Conservation (phyloP, 2,888 invertebrate genomes). For the Dorcus hopei region DNA sequence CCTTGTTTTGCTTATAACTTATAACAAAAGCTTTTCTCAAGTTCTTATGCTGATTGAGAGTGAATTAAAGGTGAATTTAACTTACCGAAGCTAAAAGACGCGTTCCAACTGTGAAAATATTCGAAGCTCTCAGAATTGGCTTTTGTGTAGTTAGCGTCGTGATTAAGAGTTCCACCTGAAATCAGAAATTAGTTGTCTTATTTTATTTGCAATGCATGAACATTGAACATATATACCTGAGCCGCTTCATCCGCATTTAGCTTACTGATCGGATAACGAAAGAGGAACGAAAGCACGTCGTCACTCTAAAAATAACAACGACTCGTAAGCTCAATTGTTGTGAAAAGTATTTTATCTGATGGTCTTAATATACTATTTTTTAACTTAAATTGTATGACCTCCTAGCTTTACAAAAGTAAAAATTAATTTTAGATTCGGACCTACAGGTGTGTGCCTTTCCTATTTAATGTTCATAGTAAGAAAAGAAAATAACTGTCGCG, state of each 20-base stretch:
- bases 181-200: background rate
- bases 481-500: too few species aligned
- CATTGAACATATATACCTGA: background rate
- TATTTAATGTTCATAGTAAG: too few species aligned
- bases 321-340: background rate
- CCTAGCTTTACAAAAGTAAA: too few species aligned
- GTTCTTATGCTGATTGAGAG: too few species aligned
- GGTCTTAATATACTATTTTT: too few species aligned
- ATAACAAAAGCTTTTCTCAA: too few species aligned
- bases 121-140: conserved; percentile 4
- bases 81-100: conserved; percentile 1
- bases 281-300: conserved; percentile 4
- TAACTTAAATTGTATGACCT: too few species aligned
- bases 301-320: conserved; percentile 4
- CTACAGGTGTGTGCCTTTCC: too few species aligned
- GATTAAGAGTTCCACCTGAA: conserved; percentile 3
- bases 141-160: conserved; percentile 1
- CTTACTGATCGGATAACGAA: conserved; percentile 6
- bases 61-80: too few species aligned
- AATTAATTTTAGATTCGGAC: too few species aligned
- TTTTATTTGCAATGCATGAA: background rate
- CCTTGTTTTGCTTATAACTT: too few species aligned
- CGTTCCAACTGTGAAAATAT: conserved; percentile 5
- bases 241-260: background rate
- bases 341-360: too few species aligned